Base-by-base conservation (phyloP, 2,888 invertebrate genomes). In the Calliopum simillimum region DNA sequence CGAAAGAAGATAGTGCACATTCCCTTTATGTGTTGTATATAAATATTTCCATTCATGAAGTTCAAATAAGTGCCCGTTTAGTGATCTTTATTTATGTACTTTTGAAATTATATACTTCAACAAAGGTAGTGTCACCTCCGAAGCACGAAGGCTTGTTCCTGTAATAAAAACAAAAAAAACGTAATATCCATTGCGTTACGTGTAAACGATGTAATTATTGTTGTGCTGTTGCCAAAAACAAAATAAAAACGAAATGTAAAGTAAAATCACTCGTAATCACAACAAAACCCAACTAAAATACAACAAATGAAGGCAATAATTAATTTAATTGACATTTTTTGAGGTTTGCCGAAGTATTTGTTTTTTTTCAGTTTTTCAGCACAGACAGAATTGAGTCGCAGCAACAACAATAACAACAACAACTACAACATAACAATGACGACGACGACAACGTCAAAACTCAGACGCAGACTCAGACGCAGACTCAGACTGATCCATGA, bases 261-360 rank as follows among this genome's bases (percentile, higher is more conserved):
- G 11, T n/a, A 4, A 8, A 12, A n/a, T 21, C 65, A 58, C 55
- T 64, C 53, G 59, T 49, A 65, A 62, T 53, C 61, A 62, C 62
- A 59, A 53, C 65, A 43, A 44, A 76, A 74, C 73, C 77, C n/a
- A 3, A 8, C 33, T 46, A 59, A 58, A 67, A 49, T 43, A 67
- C 67, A 67, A 19, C 67, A 67, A 67, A 67, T 67, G 59, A 49
- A 67, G 67, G 41, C 71, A 79, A 82, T 84, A 83, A 83, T 83
- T 83, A 82, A 82, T 84, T 82, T 83, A 84, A 84, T 84, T 83
- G 83, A 84, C 84, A 82, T 79, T 72, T 81, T 83, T 81, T 77
- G 78, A 77, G 82, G 82, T 68, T 71, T 61, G 73, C 23, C 71
- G 41, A 23, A 63, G 53, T 21, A 33, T 47, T 46, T 66, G 55